These are phyloP conservation scores for Gadopsis bispinosus DNA, from an alignment of 2,797 vertebrate species.

Conservation along the genomic window DNA sequence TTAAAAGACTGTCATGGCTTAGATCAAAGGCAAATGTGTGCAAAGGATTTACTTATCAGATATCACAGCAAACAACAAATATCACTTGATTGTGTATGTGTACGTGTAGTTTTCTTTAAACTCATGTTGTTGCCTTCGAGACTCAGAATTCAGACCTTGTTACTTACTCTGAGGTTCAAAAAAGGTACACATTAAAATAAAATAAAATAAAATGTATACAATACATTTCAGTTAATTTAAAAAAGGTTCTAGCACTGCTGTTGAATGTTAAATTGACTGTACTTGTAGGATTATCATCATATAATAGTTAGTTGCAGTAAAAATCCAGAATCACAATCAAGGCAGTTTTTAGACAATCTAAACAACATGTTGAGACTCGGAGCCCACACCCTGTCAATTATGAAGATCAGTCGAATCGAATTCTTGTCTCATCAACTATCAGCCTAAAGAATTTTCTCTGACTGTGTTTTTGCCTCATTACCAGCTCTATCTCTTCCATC, in stretches of 20 bases:
- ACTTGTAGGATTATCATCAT: background rate
- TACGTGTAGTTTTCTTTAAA: background rate
- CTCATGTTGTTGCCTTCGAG: background rate
- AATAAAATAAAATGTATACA: background rate
- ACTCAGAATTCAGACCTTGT: background rate
- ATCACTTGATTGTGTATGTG: background rate
- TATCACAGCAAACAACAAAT: background rate
- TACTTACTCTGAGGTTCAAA: background rate
- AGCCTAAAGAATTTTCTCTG: conserved; percentile 5
- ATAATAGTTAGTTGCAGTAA: background rate
- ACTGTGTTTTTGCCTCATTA: background rate
- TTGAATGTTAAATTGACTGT: background rate
- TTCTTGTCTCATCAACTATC: conserved; percentile 8
- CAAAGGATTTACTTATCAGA: background rate
- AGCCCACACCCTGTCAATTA: background rate
- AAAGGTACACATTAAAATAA: no score
- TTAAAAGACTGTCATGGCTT: background rate
- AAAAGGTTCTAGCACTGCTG: background rate
- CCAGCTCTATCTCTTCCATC: conserved; percentile 22
- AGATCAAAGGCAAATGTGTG: background rate
- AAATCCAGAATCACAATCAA: background rate
- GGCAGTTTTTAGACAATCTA: background rate
- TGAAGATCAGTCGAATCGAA: background rate
- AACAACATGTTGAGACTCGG: background rate
- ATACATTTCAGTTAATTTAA: background rate